Conservation (phyloP, 2,888 invertebrate genomes). For the Subacronicta megacephala region DNA sequence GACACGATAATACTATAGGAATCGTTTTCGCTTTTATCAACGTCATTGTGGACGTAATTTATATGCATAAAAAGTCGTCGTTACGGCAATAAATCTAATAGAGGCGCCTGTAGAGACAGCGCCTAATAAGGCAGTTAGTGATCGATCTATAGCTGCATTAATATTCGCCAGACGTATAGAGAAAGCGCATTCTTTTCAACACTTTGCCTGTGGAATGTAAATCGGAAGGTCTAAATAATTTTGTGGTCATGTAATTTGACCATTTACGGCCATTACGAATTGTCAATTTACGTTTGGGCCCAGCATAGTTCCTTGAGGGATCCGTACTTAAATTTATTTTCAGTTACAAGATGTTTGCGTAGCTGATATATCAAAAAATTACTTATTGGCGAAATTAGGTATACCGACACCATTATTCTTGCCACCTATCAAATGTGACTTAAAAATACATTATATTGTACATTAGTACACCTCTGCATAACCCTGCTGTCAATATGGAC, state of each 20-base stretch:
- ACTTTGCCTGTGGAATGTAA: conserved; percentile 42
- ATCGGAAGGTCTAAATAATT: conserved; percentile 39
- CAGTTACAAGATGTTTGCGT: neutral
- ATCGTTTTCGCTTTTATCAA: conserved; percentile 8
- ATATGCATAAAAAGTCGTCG: conserved; percentile 35
- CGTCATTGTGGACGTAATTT: conserved; percentile 20
- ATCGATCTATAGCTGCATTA: conserved; percentile 41
- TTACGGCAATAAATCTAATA: conserved; percentile 31
- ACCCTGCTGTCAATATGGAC: no score
- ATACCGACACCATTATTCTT: no score
- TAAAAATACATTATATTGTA: no score
- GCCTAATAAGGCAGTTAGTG: conserved; percentile 47
- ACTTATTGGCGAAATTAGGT: no score
- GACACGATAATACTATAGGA: neutral
- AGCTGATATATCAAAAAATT: neutral
- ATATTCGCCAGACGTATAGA: conserved; percentile 52
- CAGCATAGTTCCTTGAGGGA: conserved; percentile 18
- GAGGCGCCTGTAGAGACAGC: conserved; percentile 20
- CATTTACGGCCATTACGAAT: conserved; percentile 1
- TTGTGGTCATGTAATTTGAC: conserved; percentile 11
- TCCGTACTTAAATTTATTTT: neutral
- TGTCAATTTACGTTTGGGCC: neutral
- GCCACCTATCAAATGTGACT: no score
- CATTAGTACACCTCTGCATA: no score
- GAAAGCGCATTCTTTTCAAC: conserved; percentile 58